A percentile compares a stretch with the other conserved stretches of the same genome.
These are phyloP conservation scores for Nipponacmea schrenckii DNA, from an alignment of 2,888 invertebrate genomes.

Conservation along the genomic window DNA sequence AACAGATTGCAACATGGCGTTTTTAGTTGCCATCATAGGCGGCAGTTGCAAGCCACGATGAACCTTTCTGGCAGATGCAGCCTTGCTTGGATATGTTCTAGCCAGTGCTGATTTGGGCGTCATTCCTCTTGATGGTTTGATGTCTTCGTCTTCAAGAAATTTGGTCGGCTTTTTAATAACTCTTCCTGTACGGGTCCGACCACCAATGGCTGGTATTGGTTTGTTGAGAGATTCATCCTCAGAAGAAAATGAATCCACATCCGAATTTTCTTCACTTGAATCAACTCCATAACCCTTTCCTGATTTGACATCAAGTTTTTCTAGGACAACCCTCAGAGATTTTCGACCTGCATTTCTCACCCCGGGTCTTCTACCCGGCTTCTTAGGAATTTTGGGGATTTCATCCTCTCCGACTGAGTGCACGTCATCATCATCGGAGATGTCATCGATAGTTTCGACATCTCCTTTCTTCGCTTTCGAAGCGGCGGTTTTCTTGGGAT, in stretches of 20 bases:
- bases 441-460: too few species aligned
- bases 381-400: too few species aligned
- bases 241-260: background rate
- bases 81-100: background rate
- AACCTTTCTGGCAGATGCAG: background rate
- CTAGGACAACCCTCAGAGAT: background rate
- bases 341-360: too few species aligned
- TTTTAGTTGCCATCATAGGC: background rate
- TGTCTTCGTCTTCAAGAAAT: background rate
- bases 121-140: background rate
- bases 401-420: too few species aligned
- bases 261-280: background rate
- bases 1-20: background rate
- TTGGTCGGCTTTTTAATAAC: background rate
- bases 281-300: background rate
- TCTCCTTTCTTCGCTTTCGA: too few species aligned
- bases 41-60: background rate
- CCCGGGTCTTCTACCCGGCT: too few species aligned
- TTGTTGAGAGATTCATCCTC: background rate
- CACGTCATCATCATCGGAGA: too few species aligned
- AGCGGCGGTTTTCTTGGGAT: too few species aligned
- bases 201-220: background rate
- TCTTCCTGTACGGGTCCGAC: background rate
- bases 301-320: background rate
- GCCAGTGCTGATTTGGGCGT: background rate